Evolutionary conservation across 2,797 vertebrate genomes (phyloP), one percentile per base, ranked within the genome.

Genomic region (Austrolebias charrua): DNA sequence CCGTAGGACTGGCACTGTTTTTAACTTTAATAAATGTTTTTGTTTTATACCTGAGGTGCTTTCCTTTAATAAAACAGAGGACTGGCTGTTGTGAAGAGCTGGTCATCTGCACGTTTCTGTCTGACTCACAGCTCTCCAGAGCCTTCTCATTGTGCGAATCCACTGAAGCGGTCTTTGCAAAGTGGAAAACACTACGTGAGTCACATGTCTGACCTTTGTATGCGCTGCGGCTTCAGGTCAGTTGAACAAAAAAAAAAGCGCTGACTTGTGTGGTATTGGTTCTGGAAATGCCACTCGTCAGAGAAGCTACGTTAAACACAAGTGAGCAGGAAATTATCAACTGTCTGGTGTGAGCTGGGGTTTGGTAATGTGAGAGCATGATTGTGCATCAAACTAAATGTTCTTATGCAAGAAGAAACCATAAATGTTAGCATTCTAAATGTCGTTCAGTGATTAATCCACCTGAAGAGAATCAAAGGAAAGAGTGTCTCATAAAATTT

Each of bases 171-270:
- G 4, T 80, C 10, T 85, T 84, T 71, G 57, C 72, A 60, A 62
- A 64, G 48, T 63, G 55, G 60, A 83, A 75, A 76, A 69, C 73
- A 47, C 55, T 3, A 51, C 1, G 40, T 67, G 66, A 81, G 85
- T 89, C 87, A 85, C 81, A 72, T 75, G 84, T 70, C 78, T 62
- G 68, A 71, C 61, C 65, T 76, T 81, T 78, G 45, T 59, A 20
- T 62, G 56, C 43, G 60, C 40, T 48, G 0, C 55, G 59, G 79
- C 71, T 33, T 55, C n/a, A 11, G 51, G 65, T 71, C 83, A 65
- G 55, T 40, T 42, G n/a, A 71, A 55, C 73, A 40, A 3, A 31
- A 60, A 50, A n/a, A 73, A 78, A 65, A 42, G 55, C 49, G 78
- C 72, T 14, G 81, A 79, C 75, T 54, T 31, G 33, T 46, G 66